Evolutionary conservation across 2,113 vertebrate genomes (phyloP).

Genomic region (Bubo blakistoni): DNA sequence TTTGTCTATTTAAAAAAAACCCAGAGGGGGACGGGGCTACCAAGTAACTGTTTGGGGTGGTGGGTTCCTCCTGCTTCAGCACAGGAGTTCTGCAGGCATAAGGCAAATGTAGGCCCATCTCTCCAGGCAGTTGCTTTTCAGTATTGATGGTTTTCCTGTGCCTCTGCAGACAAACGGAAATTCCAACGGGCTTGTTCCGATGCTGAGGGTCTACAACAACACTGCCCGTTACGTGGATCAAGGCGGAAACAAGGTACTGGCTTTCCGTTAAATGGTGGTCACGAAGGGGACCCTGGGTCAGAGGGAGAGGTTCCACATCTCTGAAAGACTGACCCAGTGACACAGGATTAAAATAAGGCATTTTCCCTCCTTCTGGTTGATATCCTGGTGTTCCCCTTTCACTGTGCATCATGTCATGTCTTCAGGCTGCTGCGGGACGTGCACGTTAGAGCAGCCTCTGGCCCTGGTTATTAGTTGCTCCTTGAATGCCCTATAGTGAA

Average conservation of each 20-base stretch:
- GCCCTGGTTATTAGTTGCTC: too few species aligned
- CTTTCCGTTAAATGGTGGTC: fast-evolving
- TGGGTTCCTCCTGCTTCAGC: not conserved
- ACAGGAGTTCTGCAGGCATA: fast-evolving
- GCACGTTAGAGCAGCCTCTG: fast-evolving
- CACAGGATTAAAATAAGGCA: fast-evolving
- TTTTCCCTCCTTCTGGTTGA: not conserved
- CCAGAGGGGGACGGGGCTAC: not conserved
- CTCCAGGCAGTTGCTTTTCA: not conserved
- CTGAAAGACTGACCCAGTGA: not conserved
- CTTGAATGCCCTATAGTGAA: not conserved
- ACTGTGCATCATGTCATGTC: too few species aligned
- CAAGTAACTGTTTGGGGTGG: not conserved
- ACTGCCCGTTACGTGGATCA: constrained; percentile 97
- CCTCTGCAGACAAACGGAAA: constrained; percentile 87
- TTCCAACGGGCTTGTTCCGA: constrained; percentile 93
- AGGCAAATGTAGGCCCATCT: not conserved
- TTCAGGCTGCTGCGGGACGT: not conserved
- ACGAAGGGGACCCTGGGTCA: fast-evolving
- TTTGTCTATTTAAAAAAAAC: not conserved
- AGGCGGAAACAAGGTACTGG: constrained; percentile 92
- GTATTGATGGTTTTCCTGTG: not conserved
- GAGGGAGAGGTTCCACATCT: not conserved
- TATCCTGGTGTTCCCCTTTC: not conserved
- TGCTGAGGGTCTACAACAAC: constrained; percentile 97